Percentiles rank a stretch among this genome's conserved stretches.
Evolutionary conservation across 2,797 vertebrate species (phyloP).

Genomic region (Phrynocephalus guinanensis): DNA sequence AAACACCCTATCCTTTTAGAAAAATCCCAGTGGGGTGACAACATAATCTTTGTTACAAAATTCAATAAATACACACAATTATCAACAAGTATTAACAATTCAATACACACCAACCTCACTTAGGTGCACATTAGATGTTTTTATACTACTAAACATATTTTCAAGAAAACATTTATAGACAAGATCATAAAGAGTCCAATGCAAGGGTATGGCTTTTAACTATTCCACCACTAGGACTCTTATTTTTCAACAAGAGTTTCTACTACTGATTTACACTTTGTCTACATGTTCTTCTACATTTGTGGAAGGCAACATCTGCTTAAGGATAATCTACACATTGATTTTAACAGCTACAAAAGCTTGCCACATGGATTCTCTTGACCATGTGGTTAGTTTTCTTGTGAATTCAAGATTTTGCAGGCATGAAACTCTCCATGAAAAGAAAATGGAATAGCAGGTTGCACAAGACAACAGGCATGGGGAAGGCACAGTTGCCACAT

Average conservation of each 20-base stretch:
- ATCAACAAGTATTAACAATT: background rate
- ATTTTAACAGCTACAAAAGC: background rate
- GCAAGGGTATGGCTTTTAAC: too few species aligned
- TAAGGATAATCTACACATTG: background rate
- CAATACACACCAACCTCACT: background rate
- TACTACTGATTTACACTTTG: background rate
- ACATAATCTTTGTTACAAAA: background rate
- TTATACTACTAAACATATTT: too few species aligned
- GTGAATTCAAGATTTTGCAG: background rate
- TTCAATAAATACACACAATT: background rate
- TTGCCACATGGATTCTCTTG: background rate
- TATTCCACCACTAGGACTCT: too few species aligned
- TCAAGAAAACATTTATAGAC: too few species aligned
- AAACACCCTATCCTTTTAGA: background rate
- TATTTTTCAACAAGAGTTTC: too few species aligned
- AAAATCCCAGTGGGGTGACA: background rate
- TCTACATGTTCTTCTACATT: background rate
- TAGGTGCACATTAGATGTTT: too few species aligned
- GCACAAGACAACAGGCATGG: too few species aligned
- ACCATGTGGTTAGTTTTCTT: background rate
- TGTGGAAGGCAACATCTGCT: background rate
- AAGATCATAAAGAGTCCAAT: too few species aligned
- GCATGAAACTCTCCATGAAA: background rate
- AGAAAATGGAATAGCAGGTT: background rate
- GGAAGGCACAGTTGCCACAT: background rate